Base-by-base conservation (phyloP, 2,888 invertebrate species). In the Philaethria dido region DNA sequence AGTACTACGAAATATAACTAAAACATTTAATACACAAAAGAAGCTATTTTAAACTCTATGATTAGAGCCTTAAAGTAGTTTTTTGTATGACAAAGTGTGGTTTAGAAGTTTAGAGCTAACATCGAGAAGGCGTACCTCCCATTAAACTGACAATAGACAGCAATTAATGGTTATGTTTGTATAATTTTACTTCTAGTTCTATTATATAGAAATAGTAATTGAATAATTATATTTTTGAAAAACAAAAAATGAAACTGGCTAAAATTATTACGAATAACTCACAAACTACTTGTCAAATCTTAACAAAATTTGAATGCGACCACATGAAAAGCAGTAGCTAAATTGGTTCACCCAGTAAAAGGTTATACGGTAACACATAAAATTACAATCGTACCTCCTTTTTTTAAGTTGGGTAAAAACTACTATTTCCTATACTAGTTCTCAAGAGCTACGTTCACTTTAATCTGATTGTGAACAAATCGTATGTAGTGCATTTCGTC, bases 71-170 rank as follows among this genome's bases (percentile, higher is more conserved):
- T 64, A 60, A 20, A 18, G 39, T 47, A 25, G 50, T 33, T 45
- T 44, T 64, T 45, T 8, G 11, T 45, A 13, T 18, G 16, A 11
- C 5, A 39, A 8, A 50, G 29, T 44, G 42, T 47, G 59, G 16
- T 44, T 44, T 44, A 6, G 59, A 65, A 68, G 65, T 67, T 64
- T 64, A 36, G 16, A 64, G 64, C 18, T 55, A 64, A 69, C 69
- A 67, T 55, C 44, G 67, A 55, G 67, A 64, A 69, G 69, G 69
- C 63, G 69, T 54, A 50, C 25, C 67, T 55, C 64, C 61, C 67
- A 69, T 69, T 69, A 69, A 42, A 36, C 9, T 62, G 64, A 69
- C 69, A 67, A 69, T 62, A 64, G 67, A 54, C 39, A 29, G 52
- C 61, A 70, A 68, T 70, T 70, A 68, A 70, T 70, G 68, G 68